phyloP scores from a whole-genome alignment of 1,140 invertebrate genomes.

The Dendrolimus punctatus region DNA sequence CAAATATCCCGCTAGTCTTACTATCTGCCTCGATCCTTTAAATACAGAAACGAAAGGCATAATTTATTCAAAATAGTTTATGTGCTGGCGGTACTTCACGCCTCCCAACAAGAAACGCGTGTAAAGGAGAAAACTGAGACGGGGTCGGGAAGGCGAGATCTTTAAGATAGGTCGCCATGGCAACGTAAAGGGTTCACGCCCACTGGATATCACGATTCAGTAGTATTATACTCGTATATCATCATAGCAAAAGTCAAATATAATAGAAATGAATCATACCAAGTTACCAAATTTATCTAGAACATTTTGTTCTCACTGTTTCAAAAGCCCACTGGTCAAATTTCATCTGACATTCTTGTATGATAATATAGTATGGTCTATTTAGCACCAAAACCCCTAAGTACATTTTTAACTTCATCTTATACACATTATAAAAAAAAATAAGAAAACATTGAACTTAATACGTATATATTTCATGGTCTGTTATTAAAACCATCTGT shows the following conservation, averaged over 20 bases:
- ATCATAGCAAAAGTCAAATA: slow-evolving; percentile 3
- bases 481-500: too few species aligned
- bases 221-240: slow-evolving; percentile 28
- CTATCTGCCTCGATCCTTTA: background rate
- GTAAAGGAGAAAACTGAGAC: slow-evolving; percentile 68
- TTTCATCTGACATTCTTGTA: too few species aligned
- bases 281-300: too few species aligned
- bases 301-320: too few species aligned
- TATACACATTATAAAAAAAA: too few species aligned
- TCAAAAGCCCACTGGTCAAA: too few species aligned
- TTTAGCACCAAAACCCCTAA: too few species aligned
- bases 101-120: slow-evolving; percentile 66
- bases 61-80: slow-evolving; percentile 1
- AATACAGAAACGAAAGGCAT: background rate
- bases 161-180: slow-evolving; percentile 68
- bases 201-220: slow-evolving; percentile 20
- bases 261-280: too few species aligned
- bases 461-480: too few species aligned
- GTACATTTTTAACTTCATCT: too few species aligned
- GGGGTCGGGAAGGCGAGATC: slow-evolving; percentile 54
- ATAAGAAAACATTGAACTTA: too few species aligned
- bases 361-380: too few species aligned
- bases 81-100: slow-evolving; percentile 48
- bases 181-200: slow-evolving; percentile 48
- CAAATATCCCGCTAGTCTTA: background rate